phyloP scores from a whole-genome alignment of 2,113 vertebrate genomes.

The Poecilia latipinna region DNA sequence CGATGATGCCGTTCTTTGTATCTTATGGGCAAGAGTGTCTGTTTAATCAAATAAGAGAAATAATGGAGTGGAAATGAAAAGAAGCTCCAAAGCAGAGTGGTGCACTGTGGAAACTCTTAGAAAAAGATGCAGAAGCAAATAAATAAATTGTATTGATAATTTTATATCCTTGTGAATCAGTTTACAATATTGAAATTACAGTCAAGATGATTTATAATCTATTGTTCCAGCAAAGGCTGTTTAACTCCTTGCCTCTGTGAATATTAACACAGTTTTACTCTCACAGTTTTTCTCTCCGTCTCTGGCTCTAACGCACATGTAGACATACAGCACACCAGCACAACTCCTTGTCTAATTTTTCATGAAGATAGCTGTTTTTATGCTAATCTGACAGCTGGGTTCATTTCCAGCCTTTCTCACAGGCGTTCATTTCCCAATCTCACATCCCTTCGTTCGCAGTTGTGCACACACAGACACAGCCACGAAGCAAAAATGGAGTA shows the following conservation, averaged over 20 bases:
- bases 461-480: slow-evolving; percentile 5
- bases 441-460: slow-evolving; percentile 26
- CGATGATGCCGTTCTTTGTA: slow-evolving; percentile 57
- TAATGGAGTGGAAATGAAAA: slow-evolving; percentile 38
- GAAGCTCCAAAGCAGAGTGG: slow-evolving; percentile 39
- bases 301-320: slow-evolving; percentile 38
- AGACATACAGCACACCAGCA: slow-evolving; percentile 43
- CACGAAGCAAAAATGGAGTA: slow-evolving; percentile 15
- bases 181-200: slow-evolving; percentile 78
- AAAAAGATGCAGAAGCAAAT: slow-evolving; percentile 53
- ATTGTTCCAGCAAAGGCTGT: slow-evolving; percentile 69
- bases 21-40: slow-evolving; percentile 55
- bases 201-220: slow-evolving; percentile 76
- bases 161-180: slow-evolving; percentile 66
- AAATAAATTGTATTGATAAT: slow-evolving; percentile 75
- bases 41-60: slow-evolving; percentile 46
- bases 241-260: slow-evolving; percentile 65
- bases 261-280: slow-evolving; percentile 68
- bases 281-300: slow-evolving; percentile 25
- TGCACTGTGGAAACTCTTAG: slow-evolving; percentile 40
- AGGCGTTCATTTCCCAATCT: slow-evolving; percentile 59
- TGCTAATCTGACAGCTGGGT: slow-evolving; percentile 73
- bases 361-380: slow-evolving; percentile 68
- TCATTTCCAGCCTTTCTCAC: slow-evolving; percentile 57
- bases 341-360: slow-evolving; percentile 59